Percentiles rank a stretch among this genome's conserved stretches.
Evolutionary conservation across 2,113 vertebrate species (phyloP).

Genomic region (Cephalopterus ornatus): DNA sequence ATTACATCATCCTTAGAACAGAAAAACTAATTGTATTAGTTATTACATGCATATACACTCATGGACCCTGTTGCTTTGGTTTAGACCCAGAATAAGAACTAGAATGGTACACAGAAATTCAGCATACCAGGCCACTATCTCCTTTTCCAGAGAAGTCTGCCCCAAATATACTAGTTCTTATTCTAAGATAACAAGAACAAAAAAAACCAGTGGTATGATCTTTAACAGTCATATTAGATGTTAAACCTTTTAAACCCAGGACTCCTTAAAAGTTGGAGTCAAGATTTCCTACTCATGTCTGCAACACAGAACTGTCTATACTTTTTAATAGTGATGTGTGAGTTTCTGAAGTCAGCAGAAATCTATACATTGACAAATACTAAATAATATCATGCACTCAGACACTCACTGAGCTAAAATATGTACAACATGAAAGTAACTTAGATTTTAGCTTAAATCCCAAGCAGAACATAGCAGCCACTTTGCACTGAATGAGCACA

Average conservation of each 20-base stretch:
- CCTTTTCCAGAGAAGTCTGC: slow-evolving; percentile 41
- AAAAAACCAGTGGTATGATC: neutral
- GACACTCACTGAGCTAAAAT: neutral
- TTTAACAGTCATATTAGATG: neutral
- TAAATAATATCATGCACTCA: neutral
- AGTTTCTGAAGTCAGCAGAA: neutral
- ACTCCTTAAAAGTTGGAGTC: slow-evolving; percentile 22
- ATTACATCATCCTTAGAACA: neutral
- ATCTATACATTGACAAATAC: neutral
- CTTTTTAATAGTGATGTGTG: neutral
- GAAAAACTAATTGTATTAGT: neutral
- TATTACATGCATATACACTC: neutral
- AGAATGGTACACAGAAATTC: neutral
- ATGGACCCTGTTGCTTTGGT: neutral
- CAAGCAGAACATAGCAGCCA: neutral
- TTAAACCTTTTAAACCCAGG: slow-evolving; percentile 15
- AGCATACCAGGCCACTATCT: neutral
- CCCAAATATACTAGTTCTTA: neutral
- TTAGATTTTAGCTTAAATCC: neutral
- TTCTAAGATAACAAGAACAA: neutral
- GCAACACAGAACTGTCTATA: neutral
- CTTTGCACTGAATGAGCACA: neutral
- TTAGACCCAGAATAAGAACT: neutral
- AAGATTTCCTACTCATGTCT: neutral
- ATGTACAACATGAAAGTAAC: neutral